A percentile compares a stretch with the other conserved stretches of the same genome.
Evolutionary conservation across 2,888 invertebrate genomes (phyloP).

Genomic region (Idaea aversata): DNA sequence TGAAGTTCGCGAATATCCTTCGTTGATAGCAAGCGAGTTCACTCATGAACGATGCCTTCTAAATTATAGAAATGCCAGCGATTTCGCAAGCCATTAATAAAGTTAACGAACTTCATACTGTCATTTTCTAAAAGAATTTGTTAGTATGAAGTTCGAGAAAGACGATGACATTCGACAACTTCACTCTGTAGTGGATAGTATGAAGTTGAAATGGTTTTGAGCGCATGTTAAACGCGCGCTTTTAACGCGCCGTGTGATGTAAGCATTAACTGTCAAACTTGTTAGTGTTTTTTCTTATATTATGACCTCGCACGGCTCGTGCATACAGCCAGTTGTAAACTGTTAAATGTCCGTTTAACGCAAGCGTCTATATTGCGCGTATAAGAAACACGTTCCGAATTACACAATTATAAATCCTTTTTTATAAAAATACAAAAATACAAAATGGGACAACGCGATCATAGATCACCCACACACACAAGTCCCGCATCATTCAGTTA

Average conservation of each 20-base stretch:
- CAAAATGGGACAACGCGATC: slow-evolving; percentile 79
- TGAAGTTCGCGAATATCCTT: slow-evolving; percentile 4
- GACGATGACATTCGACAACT: no score
- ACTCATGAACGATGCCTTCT: no score
- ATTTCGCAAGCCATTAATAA: not conserved
- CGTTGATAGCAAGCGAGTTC: not conserved
- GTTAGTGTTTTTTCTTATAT: not conserved
- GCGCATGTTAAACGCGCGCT: no score
- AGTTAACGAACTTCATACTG: not conserved
- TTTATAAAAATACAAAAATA: slow-evolving; percentile 81
- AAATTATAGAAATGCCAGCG: not conserved
- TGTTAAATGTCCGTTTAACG: not conserved
- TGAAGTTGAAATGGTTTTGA: no score
- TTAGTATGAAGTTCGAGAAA: not conserved
- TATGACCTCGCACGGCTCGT: not conserved
- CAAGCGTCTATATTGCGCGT: slow-evolving; percentile 63
- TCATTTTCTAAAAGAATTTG: not conserved
- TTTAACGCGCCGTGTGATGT: not conserved
- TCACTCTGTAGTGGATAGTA: no score
- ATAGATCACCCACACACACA: slow-evolving; percentile 56
- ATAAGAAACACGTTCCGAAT: slow-evolving; percentile 72
- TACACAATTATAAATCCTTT: slow-evolving; percentile 70
- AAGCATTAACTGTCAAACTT: not conserved
- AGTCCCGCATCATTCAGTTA: slow-evolving; percentile 61
- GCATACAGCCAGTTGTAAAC: not conserved